A percentile compares a stretch with the other conserved stretches of the same genome.
Evolutionary conservation across 2,888 invertebrate genomes (phyloP).

Genomic region (Harpalus rubripes): DNA sequence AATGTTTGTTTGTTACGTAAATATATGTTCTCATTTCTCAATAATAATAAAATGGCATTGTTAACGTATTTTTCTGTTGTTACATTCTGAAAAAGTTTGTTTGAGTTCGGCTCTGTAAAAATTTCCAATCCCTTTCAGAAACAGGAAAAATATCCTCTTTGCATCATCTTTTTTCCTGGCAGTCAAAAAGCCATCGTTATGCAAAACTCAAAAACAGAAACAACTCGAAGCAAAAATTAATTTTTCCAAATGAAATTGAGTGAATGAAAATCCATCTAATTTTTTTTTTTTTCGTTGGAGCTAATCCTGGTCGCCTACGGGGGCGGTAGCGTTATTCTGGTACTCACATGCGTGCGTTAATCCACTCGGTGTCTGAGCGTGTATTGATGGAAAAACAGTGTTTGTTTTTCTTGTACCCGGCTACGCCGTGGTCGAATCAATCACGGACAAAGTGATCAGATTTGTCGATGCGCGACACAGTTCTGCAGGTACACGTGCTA

Average conservation of each 20-base stretch:
- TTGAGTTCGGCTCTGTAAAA: constrained; percentile 15
- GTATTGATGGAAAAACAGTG: constrained; percentile 65
- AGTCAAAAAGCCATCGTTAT: constrained; percentile 48
- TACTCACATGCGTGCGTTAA: constrained; percentile 44
- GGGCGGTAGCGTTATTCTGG: constrained; percentile 18
- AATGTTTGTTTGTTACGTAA: no score
- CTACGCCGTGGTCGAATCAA: constrained; percentile 58
- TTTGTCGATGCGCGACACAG: constrained; percentile 60
- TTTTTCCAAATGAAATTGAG: constrained; percentile 43
- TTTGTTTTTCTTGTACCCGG: constrained; percentile 60
- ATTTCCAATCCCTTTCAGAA: constrained; percentile 26
- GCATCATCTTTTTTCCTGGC: constrained; percentile 23
- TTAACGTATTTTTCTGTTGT: no score
- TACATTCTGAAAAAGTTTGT: neutral
- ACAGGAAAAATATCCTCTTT: constrained; percentile 34
- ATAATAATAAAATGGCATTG: no score
- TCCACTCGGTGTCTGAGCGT: constrained; percentile 54
- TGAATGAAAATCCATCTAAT: constrained; percentile 58
- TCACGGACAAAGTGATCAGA: constrained; percentile 65
- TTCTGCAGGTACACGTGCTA: constrained; percentile 59
- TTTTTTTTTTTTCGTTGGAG: constrained; percentile 47
- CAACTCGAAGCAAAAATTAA: constrained; percentile 53
- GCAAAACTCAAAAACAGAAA: constrained; percentile 55
- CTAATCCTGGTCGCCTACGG: constrained; percentile 26
- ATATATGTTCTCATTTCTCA: no score